Evolutionary conservation across 2,888 invertebrate genomes (phyloP).

Genomic region (Pachydiplax longipennis): DNA sequence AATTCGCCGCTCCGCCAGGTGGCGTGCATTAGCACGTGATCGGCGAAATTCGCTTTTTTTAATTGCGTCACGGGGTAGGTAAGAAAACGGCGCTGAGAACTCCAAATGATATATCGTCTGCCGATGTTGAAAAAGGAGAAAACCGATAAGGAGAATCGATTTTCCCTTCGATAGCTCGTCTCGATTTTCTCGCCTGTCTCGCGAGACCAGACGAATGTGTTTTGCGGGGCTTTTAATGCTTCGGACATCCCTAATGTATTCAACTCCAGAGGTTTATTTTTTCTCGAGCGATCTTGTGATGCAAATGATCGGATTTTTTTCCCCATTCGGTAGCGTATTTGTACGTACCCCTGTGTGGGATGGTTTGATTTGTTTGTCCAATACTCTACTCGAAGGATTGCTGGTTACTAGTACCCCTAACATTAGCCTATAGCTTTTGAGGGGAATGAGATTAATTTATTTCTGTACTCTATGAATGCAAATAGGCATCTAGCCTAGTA

Average conservation of each 20-base stretch:
- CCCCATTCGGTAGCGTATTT: background rate
- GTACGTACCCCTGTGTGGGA: background rate
- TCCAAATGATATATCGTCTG: background rate
- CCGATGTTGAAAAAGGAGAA: background rate
- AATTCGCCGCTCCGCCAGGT: background rate
- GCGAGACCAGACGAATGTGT: background rate
- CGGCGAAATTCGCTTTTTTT: background rate
- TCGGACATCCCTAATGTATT: too few species aligned
- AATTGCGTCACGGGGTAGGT: background rate
- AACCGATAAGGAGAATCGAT: background rate
- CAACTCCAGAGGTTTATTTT: too few species aligned
- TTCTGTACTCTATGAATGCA: too few species aligned
- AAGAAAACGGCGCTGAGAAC: background rate
- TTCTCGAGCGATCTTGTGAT: background rate
- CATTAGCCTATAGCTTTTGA: too few species aligned
- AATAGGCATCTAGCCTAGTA: too few species aligned
- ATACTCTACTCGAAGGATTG: too few species aligned
- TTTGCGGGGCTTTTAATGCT: background rate
- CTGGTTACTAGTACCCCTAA: too few species aligned
- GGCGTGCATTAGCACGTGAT: background rate
- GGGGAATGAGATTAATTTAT: too few species aligned
- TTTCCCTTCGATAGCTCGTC: background rate
- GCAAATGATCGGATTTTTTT: background rate
- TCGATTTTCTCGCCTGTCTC: background rate
- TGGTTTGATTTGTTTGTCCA: background rate